phyloP scores from a whole-genome alignment of 2,888 invertebrate genomes.

The Trypoxylon attenuatum region DNA sequence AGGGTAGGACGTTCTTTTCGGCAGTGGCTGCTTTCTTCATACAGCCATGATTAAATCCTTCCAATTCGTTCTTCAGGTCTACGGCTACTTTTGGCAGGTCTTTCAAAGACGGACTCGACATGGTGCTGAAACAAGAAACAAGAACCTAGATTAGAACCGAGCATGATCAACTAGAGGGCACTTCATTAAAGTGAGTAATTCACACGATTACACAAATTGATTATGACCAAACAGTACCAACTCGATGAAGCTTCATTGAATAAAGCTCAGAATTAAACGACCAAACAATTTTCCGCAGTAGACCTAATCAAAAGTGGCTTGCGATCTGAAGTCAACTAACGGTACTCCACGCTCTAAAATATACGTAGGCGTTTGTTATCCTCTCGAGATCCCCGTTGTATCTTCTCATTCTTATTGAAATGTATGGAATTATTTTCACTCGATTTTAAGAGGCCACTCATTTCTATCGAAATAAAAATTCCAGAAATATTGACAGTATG shows the following conservation, averaged over 20 bases:
- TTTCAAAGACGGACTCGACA: conserved; percentile 85
- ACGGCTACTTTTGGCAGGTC: conserved; percentile 93
- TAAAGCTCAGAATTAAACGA: too few relatives aligned
- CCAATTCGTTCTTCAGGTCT: conserved; percentile 92
- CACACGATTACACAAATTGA: too few relatives aligned
- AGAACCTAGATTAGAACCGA: conserved; percentile 5
- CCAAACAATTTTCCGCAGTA: conserved; percentile 13
- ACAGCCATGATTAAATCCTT: conserved; percentile 91
- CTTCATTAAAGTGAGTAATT: too few relatives aligned
- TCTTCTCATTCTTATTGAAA: background rate
- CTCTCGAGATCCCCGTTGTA: conserved; percentile 10
- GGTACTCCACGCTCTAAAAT: too few relatives aligned
- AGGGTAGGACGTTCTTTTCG: conserved; percentile 94
- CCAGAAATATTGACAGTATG: too few relatives aligned
- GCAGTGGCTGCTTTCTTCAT: conserved; percentile 92
- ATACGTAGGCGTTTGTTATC: background rate
- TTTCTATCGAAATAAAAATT: too few relatives aligned
- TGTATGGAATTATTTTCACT: too few relatives aligned
- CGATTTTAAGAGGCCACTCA: too few relatives aligned
- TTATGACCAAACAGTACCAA: too few relatives aligned
- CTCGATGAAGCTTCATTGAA: too few relatives aligned
- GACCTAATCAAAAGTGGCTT: conserved; percentile 25
- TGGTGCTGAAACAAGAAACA: conserved; percentile 51
- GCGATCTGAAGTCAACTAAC: too few relatives aligned
- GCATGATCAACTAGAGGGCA: too few relatives aligned